These are phyloP conservation scores for Eupelmus urozonus DNA, from an alignment of 2,888 invertebrate species.

Conservation along the genomic window DNA sequence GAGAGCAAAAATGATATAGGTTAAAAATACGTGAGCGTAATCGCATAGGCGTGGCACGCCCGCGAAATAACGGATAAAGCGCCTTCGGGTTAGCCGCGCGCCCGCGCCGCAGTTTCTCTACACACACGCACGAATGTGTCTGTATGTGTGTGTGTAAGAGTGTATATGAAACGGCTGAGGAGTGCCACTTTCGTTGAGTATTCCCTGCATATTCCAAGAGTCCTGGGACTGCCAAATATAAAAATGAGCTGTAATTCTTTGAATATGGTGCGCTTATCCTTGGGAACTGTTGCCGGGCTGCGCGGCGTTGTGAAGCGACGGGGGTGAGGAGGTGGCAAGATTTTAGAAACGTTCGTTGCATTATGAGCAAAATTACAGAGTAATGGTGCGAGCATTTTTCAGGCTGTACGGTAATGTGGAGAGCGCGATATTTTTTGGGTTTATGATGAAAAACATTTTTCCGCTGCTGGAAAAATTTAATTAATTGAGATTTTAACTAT, in stretches of 20 bases:
- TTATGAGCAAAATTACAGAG: neutral
- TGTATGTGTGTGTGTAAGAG: neutral
- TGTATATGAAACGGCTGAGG: too few species aligned
- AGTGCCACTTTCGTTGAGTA: neutral
- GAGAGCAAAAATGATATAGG: slow-evolving; percentile 70
- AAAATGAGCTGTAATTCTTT: slow-evolving; percentile 60
- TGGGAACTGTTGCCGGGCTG: too few species aligned
- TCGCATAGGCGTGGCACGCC: slow-evolving; percentile 63
- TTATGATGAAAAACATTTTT: too few species aligned
- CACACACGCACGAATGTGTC: neutral
- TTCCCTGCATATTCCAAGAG: slow-evolving; percentile 30
- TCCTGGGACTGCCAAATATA: slow-evolving; percentile 30
- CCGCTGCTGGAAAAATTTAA: too few species aligned
- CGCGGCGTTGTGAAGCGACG: too few species aligned
- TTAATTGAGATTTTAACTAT: too few species aligned
- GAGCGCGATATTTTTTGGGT: neutral
- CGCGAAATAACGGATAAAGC: slow-evolving; percentile 66
- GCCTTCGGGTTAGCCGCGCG: slow-evolving; percentile 21
- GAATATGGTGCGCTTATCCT: too few species aligned
- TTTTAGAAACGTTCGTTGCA: neutral
- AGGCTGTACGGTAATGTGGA: neutral
- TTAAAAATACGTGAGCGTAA: slow-evolving; percentile 71
- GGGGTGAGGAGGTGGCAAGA: neutral
- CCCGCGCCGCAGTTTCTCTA: neutral
- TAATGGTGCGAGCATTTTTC: neutral